phyloP scores from a whole-genome alignment of 2,797 vertebrate species.

The Hephaestus fuliginosus region DNA sequence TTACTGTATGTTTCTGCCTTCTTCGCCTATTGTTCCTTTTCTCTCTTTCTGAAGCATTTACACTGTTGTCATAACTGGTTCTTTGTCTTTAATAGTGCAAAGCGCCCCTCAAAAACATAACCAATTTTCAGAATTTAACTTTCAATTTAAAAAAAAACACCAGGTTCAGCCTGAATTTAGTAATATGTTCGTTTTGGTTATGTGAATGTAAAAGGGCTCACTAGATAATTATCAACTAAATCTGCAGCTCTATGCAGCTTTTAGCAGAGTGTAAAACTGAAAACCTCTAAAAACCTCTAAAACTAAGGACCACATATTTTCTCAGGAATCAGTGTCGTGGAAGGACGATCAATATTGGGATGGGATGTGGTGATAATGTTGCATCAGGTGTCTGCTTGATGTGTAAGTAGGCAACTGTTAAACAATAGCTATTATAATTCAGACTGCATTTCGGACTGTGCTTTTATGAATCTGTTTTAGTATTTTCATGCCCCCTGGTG shows the following conservation, averaged over 20 bases:
- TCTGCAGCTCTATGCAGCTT: not conserved
- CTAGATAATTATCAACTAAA: not conserved
- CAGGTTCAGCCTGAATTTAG: not conserved
- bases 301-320: not conserved
- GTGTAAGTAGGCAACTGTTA: not conserved
- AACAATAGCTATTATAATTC: not conserved
- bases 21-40: not conserved
- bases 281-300: not conserved
- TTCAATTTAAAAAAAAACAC: not conserved
- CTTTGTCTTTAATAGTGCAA: not conserved
- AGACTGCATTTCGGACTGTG: no score
- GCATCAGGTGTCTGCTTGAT: not conserved
- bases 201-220: no score
- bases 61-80: not conserved
- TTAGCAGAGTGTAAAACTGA: not conserved
- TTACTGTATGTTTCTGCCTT: not conserved
- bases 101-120: not conserved
- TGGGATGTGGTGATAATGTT: not conserved
- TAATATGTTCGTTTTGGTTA: not conserved
- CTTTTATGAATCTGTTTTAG: not conserved
- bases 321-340: not conserved
- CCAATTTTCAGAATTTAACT: no score
- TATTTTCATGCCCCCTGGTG: slow-evolving; percentile 20
- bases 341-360: not conserved
- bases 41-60: not conserved